These are phyloP conservation scores for Brienomyrus longianalis DNA, from an alignment of 2,113 vertebrate species.

Conservation along the genomic window DNA sequence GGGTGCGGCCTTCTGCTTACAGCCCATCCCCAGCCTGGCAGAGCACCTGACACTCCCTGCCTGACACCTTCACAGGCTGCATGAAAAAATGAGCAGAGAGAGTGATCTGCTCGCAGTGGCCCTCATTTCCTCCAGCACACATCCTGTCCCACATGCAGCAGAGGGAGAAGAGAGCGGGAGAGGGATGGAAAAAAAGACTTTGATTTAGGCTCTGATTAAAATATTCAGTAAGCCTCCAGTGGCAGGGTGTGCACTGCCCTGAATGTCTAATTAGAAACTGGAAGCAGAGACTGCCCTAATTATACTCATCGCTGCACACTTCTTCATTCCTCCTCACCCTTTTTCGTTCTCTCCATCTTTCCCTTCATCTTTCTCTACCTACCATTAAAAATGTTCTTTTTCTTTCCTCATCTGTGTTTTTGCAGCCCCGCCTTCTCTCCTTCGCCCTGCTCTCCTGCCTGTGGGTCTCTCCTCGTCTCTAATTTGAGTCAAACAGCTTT, in stretches of 20 bases:
- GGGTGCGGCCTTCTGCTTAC: neutral
- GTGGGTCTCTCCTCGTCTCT: slow-evolving; percentile 21
- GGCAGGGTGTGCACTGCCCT: slow-evolving; percentile 32
- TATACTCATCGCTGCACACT: slow-evolving; percentile 31
- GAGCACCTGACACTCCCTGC: neutral
- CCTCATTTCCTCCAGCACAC: slow-evolving; percentile 33
- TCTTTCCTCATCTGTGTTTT: slow-evolving; percentile 6
- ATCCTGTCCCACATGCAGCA: slow-evolving; percentile 35
- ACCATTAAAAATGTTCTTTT: neutral
- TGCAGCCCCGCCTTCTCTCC: neutral
- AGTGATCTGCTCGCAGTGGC: slow-evolving; percentile 30
- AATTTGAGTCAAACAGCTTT: slow-evolving; percentile 26
- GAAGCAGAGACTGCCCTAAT: slow-evolving; percentile 36
- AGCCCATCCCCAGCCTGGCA: neutral
- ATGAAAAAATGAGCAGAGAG: neutral
- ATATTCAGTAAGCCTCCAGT: slow-evolving; percentile 41
- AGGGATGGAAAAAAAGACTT: slow-evolving; percentile 15
- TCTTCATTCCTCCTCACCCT: slow-evolving; percentile 24
- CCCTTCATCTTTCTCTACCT: neutral
- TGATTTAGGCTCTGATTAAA: slow-evolving; percentile 44
- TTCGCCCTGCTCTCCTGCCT: neutral
- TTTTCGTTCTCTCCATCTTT: slow-evolving; percentile 18
- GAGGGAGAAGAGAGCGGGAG: neutral
- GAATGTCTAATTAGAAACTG: slow-evolving; percentile 45
- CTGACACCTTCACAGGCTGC: slow-evolving; percentile 19